These are phyloP conservation scores for Thysanoteuthis rhombus DNA, from an alignment of 2,888 invertebrate genomes.

Conservation along the genomic window DNA sequence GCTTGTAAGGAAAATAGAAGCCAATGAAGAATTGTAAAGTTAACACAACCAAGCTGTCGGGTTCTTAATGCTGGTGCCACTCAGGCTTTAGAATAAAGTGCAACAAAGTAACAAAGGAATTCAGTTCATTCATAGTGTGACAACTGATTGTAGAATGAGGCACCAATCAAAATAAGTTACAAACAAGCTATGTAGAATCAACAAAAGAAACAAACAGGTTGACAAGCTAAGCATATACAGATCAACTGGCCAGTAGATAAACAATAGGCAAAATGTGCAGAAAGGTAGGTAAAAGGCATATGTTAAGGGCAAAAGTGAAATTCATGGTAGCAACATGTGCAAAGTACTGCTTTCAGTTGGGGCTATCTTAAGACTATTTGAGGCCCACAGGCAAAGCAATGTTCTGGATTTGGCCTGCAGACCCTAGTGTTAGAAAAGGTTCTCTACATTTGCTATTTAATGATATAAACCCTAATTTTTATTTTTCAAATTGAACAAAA, in stretches of 20 bases:
- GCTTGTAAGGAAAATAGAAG: neutral
- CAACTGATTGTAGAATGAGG: neutral
- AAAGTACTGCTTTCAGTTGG: neutral
- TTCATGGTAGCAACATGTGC: neutral
- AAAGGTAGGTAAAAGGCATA: neutral
- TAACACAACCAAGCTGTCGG: neutral
- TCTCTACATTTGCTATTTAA: no score
- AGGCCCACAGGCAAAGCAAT: no score
- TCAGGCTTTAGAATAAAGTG: neutral
- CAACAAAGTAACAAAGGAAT: neutral
- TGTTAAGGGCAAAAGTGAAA: neutral
- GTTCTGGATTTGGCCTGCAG: no score
- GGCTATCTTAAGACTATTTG: no score
- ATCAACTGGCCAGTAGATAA: neutral
- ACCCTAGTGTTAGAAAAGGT: no score
- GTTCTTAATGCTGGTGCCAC: neutral
- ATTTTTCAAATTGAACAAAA: no score
- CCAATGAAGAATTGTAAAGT: neutral
- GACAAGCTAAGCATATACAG: neutral
- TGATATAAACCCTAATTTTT: no score
- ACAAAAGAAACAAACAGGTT: neutral
- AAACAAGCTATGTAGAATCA: neutral
- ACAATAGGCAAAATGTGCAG: neutral
- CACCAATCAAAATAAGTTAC: neutral
- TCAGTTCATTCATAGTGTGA: neutral